phyloP scores from a whole-genome alignment of 2,113 vertebrate species.

The Otocyon megalotis region DNA sequence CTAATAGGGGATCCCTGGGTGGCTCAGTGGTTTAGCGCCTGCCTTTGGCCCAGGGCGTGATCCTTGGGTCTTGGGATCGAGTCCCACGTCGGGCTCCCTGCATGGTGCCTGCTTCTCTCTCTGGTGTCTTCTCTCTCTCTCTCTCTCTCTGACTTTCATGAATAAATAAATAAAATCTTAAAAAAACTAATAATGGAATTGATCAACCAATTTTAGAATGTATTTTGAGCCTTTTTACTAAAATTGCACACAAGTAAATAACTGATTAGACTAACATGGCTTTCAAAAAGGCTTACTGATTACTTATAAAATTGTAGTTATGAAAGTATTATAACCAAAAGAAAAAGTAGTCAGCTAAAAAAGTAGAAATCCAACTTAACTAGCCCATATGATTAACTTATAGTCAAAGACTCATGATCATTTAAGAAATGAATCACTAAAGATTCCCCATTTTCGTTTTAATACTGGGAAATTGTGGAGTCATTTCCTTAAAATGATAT shows the following conservation, averaged over 20 bases:
- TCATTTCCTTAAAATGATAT: conserved; percentile 30
- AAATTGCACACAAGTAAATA: neutral
- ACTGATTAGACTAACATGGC: neutral
- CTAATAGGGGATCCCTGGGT: too few species aligned
- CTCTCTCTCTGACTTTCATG: too few species aligned
- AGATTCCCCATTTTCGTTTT: neutral
- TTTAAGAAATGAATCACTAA: conserved; percentile 14
- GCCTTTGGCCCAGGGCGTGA: too few species aligned
- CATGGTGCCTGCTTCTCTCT: too few species aligned
- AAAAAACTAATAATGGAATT: neutral
- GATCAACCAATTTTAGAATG: neutral
- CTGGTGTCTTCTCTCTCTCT: too few species aligned
- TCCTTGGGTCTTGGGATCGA: too few species aligned
- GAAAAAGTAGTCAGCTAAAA: neutral
- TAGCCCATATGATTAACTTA: neutral
- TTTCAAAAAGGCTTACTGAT: neutral
- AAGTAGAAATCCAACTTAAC: neutral
- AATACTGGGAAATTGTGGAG: neutral
- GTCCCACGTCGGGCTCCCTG: too few species aligned
- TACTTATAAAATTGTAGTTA: conserved; percentile 39
- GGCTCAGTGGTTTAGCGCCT: too few species aligned
- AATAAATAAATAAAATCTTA: too few species aligned
- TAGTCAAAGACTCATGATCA: neutral
- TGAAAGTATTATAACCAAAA: neutral
- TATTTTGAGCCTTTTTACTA: neutral